A percentile compares a stretch with the other conserved stretches of the same genome.
phyloP scores from a whole-genome alignment of 2,113 vertebrate genomes.

The Sphyrna mokarran region DNA sequence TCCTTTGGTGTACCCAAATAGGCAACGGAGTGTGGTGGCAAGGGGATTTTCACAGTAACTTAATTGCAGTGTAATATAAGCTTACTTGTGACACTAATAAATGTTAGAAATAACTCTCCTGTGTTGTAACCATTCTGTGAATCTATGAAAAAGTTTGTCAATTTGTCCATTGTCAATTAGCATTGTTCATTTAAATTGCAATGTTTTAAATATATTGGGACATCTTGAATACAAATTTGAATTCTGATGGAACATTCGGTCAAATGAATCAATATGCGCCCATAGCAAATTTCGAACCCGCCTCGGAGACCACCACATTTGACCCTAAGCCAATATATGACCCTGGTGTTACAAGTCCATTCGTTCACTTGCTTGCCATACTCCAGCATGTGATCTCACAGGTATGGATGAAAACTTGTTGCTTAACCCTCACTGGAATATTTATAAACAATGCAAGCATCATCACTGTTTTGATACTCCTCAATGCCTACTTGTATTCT shows the following conservation, averaged over 20 bases:
- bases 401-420: not conserved
- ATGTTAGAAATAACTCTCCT: no score
- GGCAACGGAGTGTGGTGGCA: no score
- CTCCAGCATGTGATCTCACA: not conserved
- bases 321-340: not conserved
- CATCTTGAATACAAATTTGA: not conserved
- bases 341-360: not conserved
- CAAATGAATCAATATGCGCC: not conserved
- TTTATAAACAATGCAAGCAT: not conserved
- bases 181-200: not conserved
- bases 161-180: not conserved
- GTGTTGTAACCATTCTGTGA: no score
- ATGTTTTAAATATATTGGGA: not conserved
- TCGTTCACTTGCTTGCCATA: not conserved
- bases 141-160: not conserved
- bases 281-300: no score
- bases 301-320: not conserved
- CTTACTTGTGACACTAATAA: no score
- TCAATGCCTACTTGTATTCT: not conserved
- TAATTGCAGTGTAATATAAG: no score
- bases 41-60: no score
- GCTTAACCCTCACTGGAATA: not conserved
- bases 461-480: no score
- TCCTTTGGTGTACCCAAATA: no score
- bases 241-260: not conserved